Evolutionary conservation across 1,140 invertebrate genomes (phyloP).

Genomic region (Kradibia gibbosae): DNA sequence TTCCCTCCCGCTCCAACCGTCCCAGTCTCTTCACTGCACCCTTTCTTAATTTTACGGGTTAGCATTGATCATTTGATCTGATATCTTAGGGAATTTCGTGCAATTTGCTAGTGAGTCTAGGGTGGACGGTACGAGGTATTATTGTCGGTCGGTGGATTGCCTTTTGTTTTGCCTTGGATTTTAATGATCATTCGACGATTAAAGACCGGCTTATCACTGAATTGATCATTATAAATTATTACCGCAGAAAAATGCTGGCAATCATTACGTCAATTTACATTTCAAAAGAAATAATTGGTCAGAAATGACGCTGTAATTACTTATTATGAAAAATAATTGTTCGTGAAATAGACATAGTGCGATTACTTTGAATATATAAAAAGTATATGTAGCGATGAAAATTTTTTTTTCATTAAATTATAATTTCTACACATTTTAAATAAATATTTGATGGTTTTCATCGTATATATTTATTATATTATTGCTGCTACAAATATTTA

Average conservation of each 20-base stretch:
- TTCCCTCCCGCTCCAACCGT: not conserved
- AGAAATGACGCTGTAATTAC: not conserved
- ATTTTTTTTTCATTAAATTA: too few relatives aligned
- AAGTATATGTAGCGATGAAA: too few relatives aligned
- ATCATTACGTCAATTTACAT: not conserved
- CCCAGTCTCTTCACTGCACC: not conserved
- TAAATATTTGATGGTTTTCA: too few relatives aligned
- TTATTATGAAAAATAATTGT: not conserved
- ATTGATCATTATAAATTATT: not conserved
- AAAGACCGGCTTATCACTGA: not conserved
- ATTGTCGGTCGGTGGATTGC: not conserved
- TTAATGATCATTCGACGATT: constrained; percentile 2
- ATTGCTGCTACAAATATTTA: too few relatives aligned
- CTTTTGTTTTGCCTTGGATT: constrained; percentile 3
- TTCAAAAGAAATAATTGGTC: not conserved
- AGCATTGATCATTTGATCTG: constrained; percentile 27
- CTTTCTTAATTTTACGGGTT: constrained; percentile 44
- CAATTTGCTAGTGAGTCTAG: not conserved
- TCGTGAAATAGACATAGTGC: not conserved
- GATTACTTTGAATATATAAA: not conserved
- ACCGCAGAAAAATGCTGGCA: not conserved
- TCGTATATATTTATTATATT: too few relatives aligned
- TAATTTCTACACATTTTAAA: too few relatives aligned
- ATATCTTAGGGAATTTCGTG: constrained; percentile 3
- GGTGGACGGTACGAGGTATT: not conserved